These are phyloP conservation scores for Arge pagana DNA, from an alignment of 2,888 invertebrate genomes.

Conservation along the genomic window DNA sequence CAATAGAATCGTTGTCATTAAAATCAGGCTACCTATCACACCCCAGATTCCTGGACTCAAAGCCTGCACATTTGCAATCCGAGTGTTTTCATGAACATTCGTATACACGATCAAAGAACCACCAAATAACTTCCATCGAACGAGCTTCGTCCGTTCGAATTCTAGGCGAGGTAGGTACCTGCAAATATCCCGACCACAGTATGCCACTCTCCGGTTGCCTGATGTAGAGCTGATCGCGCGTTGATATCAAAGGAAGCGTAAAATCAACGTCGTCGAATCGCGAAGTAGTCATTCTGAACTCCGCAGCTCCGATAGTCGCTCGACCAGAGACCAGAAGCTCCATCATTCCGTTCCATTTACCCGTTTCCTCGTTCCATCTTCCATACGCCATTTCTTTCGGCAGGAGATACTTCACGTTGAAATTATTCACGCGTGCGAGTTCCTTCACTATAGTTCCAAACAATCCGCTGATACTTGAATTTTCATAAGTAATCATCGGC, in stretches of 20 bases:
- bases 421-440: constrained; percentile 41
- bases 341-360: constrained; percentile 43
- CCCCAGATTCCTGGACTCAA: constrained; percentile 32
- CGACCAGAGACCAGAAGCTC: constrained; percentile 31
- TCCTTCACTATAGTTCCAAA: constrained; percentile 38
- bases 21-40: constrained; percentile 26
- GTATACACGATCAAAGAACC: not conserved
- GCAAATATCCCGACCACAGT: constrained; percentile 44
- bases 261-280: constrained; percentile 43
- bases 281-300: constrained; percentile 38
- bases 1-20: constrained; percentile 31
- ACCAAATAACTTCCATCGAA: constrained; percentile 25
- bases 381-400: constrained; percentile 33
- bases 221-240: constrained; percentile 38
- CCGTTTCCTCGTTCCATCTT: constrained; percentile 27
- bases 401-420: constrained; percentile 30
- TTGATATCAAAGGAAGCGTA: constrained; percentile 40
- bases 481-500: constrained; percentile 12
- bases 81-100: not conserved
- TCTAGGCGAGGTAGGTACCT: too few relatives aligned
- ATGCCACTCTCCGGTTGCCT: constrained; percentile 32
- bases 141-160: too few relatives aligned
- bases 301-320: constrained; percentile 42
- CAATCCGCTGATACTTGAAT: constrained; percentile 34
- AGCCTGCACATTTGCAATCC: constrained; percentile 25